Evolutionary conservation across 2,797 vertebrate species (phyloP), one percentile per base, ranked within the genome.

Genomic region (Mus minutoides): DNA sequence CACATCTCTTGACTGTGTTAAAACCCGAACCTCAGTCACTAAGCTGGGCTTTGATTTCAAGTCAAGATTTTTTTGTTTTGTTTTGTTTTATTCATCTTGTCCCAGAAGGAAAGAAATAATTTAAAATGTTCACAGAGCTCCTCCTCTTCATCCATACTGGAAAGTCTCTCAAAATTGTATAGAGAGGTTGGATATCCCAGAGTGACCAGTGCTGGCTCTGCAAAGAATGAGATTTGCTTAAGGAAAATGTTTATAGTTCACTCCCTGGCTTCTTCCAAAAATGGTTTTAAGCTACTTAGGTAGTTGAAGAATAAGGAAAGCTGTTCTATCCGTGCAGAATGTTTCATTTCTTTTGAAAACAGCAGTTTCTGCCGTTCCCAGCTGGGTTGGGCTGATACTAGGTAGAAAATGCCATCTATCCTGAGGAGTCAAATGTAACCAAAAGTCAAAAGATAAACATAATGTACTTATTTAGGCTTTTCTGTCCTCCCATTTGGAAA

Each of bases 171-270:
- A 60, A 86, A 96, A 76, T 34, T 79, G 0, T 86, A n/a, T 90
- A 86, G 88, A 93, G 79, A 95, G 94, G 67, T 79, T 92, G 77
- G 17, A 43, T 43, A 87, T 77, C 62, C 56, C 69, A 89, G 21
- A 83, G 29, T 94, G 95, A 96, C 92, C 84, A 96, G 52, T 58
- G 46, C 69, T 73, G 19, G 37, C 90, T 93, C 96, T 91, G 82
- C 85, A 91, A 96, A 92, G 92, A 93, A 97, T 90, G 87, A 76
- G 11, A 85, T 96, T 97, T 94, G 79, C 86, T 96, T 94, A 85
- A 94, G 67, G 64, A 93, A 96, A 97, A 91, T 95, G 94, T 97
- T 98, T 97, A 97, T 62, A 89, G 92, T 96, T 96, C 82, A 90
- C n/a, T 95, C 78, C 49, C 94, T 73, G 56, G 71, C 69, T 96